Percentiles rank a stretch among this genome's conserved stretches.
phyloP scores from a whole-genome alignment of 1,140 invertebrate genomes.

The Lycorma delicatula region DNA sequence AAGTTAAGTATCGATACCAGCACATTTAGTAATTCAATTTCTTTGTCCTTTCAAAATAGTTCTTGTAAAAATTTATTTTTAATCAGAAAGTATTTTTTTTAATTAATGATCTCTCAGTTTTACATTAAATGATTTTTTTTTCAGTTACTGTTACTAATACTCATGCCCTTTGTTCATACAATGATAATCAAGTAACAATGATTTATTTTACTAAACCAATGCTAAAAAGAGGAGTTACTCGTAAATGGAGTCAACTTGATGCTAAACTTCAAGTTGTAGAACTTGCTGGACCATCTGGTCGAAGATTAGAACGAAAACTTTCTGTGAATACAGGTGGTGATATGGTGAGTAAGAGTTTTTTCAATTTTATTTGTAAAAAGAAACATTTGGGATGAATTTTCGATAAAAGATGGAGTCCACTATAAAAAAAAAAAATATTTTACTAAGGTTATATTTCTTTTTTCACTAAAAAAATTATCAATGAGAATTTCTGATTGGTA shows the following conservation, averaged over 20 bases:
- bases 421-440: too few species aligned
- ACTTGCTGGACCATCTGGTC: slow-evolving; percentile 49
- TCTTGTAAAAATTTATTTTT: too few species aligned
- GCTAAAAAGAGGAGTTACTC: slow-evolving; percentile 42
- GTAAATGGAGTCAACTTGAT: slow-evolving; percentile 52
- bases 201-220: slow-evolving; percentile 52
- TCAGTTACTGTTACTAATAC: slow-evolving; percentile 53
- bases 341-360: slow-evolving; percentile 46
- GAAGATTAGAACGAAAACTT: slow-evolving; percentile 54
- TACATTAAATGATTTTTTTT: slow-evolving; percentile 24
- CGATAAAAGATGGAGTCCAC: too few species aligned
- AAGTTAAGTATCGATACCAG: too few species aligned
- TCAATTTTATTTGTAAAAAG: too few species aligned
- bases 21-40: too few species aligned
- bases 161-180: slow-evolving; percentile 55
- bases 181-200: slow-evolving; percentile 55
- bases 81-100: too few species aligned
- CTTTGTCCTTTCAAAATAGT: too few species aligned
- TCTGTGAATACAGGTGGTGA: slow-evolving; percentile 52
- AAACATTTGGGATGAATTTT: too few species aligned
- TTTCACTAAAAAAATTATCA: too few species aligned
- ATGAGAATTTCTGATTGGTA: too few species aligned
- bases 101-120: slow-evolving; percentile 4
- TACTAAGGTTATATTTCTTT: too few species aligned
- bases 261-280: slow-evolving; percentile 49